Percentiles rank a stretch among this genome's conserved stretches.
These are phyloP conservation scores for Psittacula derbiana DNA, from an alignment of 2,797 vertebrate species.

Conservation along the genomic window DNA sequence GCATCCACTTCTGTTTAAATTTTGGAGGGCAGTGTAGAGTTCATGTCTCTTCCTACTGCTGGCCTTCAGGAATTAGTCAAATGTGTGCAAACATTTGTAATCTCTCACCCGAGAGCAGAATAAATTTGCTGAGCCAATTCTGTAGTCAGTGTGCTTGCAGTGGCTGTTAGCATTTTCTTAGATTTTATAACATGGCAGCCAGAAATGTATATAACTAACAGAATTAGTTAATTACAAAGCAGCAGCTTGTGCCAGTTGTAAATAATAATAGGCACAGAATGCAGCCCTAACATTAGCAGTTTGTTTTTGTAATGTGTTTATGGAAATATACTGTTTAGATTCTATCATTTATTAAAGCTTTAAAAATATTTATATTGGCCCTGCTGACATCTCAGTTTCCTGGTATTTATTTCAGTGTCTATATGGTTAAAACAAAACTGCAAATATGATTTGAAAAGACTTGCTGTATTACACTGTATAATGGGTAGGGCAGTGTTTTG, in stretches of 20 bases:
- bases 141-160: neutral
- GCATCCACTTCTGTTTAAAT: neutral
- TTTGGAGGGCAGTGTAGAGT: neutral
- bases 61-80: neutral
- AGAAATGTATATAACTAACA: neutral
- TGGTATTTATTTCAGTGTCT: neutral
- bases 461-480: neutral
- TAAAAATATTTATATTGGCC: neutral
- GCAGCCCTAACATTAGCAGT: neutral
- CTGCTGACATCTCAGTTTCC: neutral
- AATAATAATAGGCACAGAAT: neutral
- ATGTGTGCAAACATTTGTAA: conserved; percentile 38
- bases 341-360: neutral
- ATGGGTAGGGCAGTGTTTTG: neutral
- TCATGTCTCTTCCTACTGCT: neutral
- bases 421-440: neutral
- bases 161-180: conserved; percentile 25
- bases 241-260: neutral
- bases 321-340: neutral
- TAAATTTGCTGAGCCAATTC: conserved; percentile 28
- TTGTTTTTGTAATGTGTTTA: neutral
- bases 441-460: neutral
- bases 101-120: neutral
- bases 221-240: conserved; percentile 23
- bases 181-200: neutral